Conservation (phyloP, 2,888 invertebrate genomes). For the Mylabris sibirica region DNA sequence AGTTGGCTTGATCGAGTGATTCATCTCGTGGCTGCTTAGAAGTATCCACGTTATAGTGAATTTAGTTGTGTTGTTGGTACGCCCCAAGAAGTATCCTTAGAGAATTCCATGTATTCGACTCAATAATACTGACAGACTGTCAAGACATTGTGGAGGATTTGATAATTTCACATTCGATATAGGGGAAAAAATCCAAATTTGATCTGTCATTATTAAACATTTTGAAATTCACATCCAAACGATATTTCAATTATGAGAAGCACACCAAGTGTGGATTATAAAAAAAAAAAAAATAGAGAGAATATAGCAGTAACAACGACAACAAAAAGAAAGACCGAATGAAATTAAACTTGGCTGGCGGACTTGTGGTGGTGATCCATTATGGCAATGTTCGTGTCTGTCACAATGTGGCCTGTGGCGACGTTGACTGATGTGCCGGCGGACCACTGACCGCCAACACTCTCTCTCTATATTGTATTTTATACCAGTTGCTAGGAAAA, state of each 20-base stretch:
- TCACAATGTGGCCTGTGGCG: slow-evolving; percentile 46
- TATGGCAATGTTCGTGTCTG: slow-evolving; percentile 54
- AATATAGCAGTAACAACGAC: not conserved
- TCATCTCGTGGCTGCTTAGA: slow-evolving; percentile 43
- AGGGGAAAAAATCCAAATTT: not conserved
- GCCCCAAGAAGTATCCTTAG: slow-evolving; percentile 29
- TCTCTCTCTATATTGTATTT: not conserved
- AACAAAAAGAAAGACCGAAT: slow-evolving; percentile 24
- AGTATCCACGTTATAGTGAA: slow-evolving; percentile 31
- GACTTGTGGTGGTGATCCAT: slow-evolving; percentile 51
- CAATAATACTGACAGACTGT: slow-evolving; percentile 9
- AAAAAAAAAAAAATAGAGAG: slow-evolving; percentile 33
- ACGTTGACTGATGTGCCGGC: slow-evolving; percentile 53
- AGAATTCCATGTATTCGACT: slow-evolving; percentile 22
- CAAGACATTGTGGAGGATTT: too few relatives aligned
- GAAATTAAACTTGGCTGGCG: slow-evolving; percentile 48
- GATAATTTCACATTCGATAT: too few relatives aligned
- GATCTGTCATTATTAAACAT: slow-evolving; percentile 4
- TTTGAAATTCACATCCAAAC: not conserved
- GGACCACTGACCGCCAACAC: slow-evolving; percentile 42
- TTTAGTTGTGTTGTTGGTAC: slow-evolving; percentile 23
- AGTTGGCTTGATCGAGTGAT: slow-evolving; percentile 46
- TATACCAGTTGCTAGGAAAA: slow-evolving; percentile 1
- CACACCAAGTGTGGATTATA: slow-evolving; percentile 15
- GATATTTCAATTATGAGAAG: slow-evolving; percentile 1